Base-by-base conservation (phyloP, 1,140 invertebrate species). In the Cherax destructor region DNA sequence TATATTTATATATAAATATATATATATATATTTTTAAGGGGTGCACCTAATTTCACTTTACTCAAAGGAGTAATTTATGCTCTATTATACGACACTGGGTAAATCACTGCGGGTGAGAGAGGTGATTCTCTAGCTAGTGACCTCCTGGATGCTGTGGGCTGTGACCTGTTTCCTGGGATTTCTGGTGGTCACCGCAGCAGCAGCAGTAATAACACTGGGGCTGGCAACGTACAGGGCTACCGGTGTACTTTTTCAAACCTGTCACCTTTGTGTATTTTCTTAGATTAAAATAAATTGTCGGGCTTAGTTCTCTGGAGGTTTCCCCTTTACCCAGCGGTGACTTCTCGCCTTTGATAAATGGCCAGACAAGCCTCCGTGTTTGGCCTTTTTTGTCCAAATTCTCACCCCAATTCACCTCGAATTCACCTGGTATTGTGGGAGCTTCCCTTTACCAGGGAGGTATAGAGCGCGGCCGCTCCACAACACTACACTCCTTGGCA, bases 331-430 rank as follows among this genome's bases (percentile, higher is more conserved):
- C 74, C 30, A 18, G 85, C 77, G 10, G 85, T 61, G 85, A 87
- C 85, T 87, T 87, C 85, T 87, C 76, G 85, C 85, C 13, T 89
- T 89, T 89, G 87, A 89, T 89, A 89, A 89, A 89, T 89, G 87
- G 87, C 80, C 87, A 59, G 87, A 89, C 87, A 89, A 89, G 79
- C 87, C 87, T 83, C 61, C 65, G 52, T 81, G 87, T 89, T 81
- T 81, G 80, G 87, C 87, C 72, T 76, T 89, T 89, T 89, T 81
- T 89, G 87, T 89, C 87, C 87, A 83, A 81, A 89, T 89, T 89
- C 87, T 83, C 79, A 89, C 65, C 87, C 87, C 87, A 89, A 89
- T 89, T 89, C 87, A 89, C 87, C 59, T 77, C 87, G 59, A 89
- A 89, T 89, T 89, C 87, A 89, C 87, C 87, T 89, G 87, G 87